Conservation (phyloP, 2,888 invertebrate species). For the Nephrocerus scutellatus region DNA sequence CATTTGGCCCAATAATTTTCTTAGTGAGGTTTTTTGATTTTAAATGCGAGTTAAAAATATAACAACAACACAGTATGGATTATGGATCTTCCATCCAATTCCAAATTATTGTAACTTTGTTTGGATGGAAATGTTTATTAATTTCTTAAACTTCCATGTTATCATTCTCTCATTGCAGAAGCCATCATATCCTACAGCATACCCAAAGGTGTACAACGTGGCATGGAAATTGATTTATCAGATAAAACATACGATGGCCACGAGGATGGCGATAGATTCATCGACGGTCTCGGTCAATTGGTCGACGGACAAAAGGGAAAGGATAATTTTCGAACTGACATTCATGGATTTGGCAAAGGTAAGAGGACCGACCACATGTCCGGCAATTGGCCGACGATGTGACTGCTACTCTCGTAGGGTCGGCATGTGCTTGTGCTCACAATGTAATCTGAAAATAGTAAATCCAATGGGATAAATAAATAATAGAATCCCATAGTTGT, state of each 20-base stretch:
- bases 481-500: too few species aligned
- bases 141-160: constrained; percentile 5
- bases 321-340: constrained; percentile 64
- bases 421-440: too few species aligned
- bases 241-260: constrained; percentile 74
- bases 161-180: constrained; percentile 50
- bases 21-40: too few species aligned
- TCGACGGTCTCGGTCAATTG: constrained; percentile 70
- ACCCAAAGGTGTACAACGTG: constrained; percentile 64
- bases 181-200: constrained; percentile 71
- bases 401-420: too few species aligned
- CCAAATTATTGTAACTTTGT: not conserved
- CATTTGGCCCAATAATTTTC: too few species aligned
- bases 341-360: constrained; percentile 62
- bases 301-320: constrained; percentile 67
- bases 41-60: too few species aligned
- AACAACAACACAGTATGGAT: too few species aligned
- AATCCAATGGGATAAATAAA: too few species aligned
- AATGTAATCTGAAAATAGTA: too few species aligned
- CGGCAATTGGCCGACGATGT: too few species aligned
- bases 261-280: constrained; percentile 55
- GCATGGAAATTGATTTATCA: constrained; percentile 66
- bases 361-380: too few species aligned
- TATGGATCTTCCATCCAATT: not conserved
- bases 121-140: too few species aligned